Base-by-base conservation (phyloP, 2,888 invertebrate species). In the Drosophila birchii region DNA sequence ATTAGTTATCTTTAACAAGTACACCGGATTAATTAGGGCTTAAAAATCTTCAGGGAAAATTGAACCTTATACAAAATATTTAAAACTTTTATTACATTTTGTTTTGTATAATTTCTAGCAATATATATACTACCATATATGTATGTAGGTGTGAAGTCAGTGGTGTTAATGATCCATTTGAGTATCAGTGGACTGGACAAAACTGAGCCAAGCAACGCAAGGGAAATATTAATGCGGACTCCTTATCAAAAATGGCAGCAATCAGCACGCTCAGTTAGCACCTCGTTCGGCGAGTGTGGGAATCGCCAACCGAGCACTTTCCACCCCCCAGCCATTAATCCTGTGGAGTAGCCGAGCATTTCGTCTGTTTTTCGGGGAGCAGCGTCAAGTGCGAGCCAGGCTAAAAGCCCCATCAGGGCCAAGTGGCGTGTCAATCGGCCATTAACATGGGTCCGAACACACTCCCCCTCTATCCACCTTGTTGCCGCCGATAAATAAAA, bases 351-450 rank as follows among this genome's bases (percentile, higher is more conserved):
- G 60, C 45, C 53, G 71, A 72, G 55, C 59, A 60, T 74, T 68
- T 81, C 76, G 69, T 60, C 69, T 76, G 56, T 61, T 66, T 66
- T 59, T 53, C 7, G 58, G 63, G 58, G 45, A 43, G 54, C 44
- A 64, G 34, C 49, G 70, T 57, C 69, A 18, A 58, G 51, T 32
- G 58, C 51, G 39, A 26, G 55, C 54, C 43, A 16, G 41, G 56
- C 67, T 75, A 66, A 75, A 60, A 74, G 75, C 59, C 75, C 64
- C 78, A 80, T 86, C 85, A 81, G 79, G 88, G 89, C 76, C 82
- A 89, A 86, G 88, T 86, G 89, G 88, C 86, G 86, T 86, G 89
- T 86, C 86, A 86, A 86, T 86, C 89, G 86, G 76, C 86, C 86
- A 89, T 89, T 86, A 89, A 89, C 86, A 78, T 86, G 87, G 76